Percentiles rank a stretch among this genome's conserved stretches.
Evolutionary conservation across 1,140 invertebrate genomes (phyloP).

Genomic region (Drosophila kepulauana): DNA sequence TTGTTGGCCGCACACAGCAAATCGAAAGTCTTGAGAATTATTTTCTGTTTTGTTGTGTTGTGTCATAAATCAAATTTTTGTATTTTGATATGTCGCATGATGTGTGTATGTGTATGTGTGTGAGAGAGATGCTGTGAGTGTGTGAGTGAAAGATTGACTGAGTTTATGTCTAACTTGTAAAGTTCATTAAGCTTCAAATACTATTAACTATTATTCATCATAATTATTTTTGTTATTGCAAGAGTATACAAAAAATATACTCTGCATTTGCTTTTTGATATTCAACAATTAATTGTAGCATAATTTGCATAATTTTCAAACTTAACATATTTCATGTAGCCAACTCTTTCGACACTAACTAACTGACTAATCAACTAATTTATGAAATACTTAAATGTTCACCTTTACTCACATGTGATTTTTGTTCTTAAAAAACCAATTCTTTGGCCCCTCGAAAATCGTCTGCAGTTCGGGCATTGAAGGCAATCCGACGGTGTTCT

Average conservation of each 20-base stretch:
- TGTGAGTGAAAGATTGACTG: constrained; percentile 12
- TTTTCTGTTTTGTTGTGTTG: constrained; percentile 30
- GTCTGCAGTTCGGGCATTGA: constrained; percentile 95
- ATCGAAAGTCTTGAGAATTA: constrained; percentile 34
- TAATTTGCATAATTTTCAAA: constrained; percentile 32
- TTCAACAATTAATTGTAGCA: constrained; percentile 52
- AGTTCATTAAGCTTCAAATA: constrained; percentile 18
- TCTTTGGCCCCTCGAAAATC: constrained; percentile 3
- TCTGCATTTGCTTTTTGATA: constrained; percentile 66
- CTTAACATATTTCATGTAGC: constrained; percentile 61
- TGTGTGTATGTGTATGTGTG: constrained; percentile 14
- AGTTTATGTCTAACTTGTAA: constrained; percentile 19
- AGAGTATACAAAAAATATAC: constrained; percentile 5
- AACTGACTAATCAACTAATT: neutral
- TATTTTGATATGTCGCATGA: constrained; percentile 72
- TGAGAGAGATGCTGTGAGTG: constrained; percentile 13
- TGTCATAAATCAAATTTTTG: constrained; percentile 57
- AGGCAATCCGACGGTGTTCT: constrained; percentile 97
- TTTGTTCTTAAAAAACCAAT: constrained; percentile 3
- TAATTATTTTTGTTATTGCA: constrained; percentile 14
- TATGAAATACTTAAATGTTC: neutral
- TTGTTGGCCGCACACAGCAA: constrained; percentile 23
- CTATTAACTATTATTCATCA: neutral
- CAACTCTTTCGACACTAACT: constrained; percentile 38
- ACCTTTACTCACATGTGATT: constrained; percentile 47